phyloP scores from a whole-genome alignment of 2,797 vertebrate species.

The Sphenopsis melanotis region DNA sequence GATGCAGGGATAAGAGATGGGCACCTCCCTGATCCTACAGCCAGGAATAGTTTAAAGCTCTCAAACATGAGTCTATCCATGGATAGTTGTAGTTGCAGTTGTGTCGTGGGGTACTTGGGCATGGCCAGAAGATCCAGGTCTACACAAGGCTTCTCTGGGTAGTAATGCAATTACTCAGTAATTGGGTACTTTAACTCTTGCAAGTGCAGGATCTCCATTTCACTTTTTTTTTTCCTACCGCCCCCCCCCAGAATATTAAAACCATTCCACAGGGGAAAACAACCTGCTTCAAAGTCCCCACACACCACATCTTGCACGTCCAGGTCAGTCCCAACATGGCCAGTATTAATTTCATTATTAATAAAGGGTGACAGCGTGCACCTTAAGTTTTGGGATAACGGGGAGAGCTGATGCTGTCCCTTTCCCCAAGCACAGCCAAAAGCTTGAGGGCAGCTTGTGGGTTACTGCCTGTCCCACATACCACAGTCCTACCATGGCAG shows the following conservation, averaged over 20 bases:
- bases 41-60: background rate
- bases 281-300: fast-evolving
- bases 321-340: background rate
- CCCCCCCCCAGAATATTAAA: background rate
- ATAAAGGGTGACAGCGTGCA: background rate
- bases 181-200: background rate
- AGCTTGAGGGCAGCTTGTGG: background rate
- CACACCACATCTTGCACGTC: fast-evolving
- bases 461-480: background rate
- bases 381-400: background rate
- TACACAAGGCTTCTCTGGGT: background rate
- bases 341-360: background rate
- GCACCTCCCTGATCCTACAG: background rate
- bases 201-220: background rate
- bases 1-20: background rate
- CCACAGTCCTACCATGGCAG: background rate
- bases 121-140: background rate
- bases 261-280: background rate
- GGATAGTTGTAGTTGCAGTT: background rate
- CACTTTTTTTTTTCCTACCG: fast-evolving
- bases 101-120: background rate
- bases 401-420: background rate
- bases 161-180: no score
- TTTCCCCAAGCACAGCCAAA: fast-evolving
- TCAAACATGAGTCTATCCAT: background rate